Conservation (phyloP, 2,888 invertebrate species). For the Carcina quercana region DNA sequence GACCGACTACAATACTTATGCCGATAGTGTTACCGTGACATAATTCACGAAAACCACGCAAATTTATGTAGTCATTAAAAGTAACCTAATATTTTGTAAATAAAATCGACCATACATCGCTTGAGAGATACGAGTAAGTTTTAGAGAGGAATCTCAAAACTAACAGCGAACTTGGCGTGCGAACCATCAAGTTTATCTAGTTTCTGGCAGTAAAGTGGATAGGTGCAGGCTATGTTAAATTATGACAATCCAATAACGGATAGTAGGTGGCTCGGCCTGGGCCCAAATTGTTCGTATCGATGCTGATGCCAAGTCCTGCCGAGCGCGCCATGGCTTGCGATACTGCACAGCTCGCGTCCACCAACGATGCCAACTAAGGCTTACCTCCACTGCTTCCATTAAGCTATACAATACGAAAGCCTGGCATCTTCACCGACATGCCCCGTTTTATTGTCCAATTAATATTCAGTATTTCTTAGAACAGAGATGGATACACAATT, state of each 20-base stretch:
- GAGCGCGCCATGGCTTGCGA: constrained; percentile 25
- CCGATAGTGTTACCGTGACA: no score
- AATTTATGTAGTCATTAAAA: no score
- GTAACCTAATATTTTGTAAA: no score
- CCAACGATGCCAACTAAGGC: constrained; percentile 14
- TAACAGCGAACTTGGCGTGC: constrained; percentile 34
- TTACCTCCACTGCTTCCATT: constrained; percentile 5
- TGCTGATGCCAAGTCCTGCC: constrained; percentile 48
- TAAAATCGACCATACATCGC: no score
- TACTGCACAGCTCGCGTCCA: constrained; percentile 12
- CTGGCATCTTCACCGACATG: no score
- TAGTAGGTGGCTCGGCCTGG: constrained; percentile 52
- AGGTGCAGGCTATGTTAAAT: constrained; percentile 56
- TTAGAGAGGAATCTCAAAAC: constrained; percentile 14
- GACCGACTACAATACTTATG: no score
- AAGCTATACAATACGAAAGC: neutral
- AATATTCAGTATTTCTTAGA: no score
- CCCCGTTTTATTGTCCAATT: no score
- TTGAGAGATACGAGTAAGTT: no score
- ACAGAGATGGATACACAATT: no score
- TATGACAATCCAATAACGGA: constrained; percentile 69
- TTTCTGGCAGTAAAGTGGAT: constrained; percentile 48
- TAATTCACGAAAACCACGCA: no score
- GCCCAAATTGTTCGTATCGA: constrained; percentile 62
- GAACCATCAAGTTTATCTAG: constrained; percentile 40